A percentile compares a stretch with the other conserved stretches of the same genome.
Evolutionary conservation across 2,888 invertebrate species (phyloP).

Genomic region (Clostera curtula): DNA sequence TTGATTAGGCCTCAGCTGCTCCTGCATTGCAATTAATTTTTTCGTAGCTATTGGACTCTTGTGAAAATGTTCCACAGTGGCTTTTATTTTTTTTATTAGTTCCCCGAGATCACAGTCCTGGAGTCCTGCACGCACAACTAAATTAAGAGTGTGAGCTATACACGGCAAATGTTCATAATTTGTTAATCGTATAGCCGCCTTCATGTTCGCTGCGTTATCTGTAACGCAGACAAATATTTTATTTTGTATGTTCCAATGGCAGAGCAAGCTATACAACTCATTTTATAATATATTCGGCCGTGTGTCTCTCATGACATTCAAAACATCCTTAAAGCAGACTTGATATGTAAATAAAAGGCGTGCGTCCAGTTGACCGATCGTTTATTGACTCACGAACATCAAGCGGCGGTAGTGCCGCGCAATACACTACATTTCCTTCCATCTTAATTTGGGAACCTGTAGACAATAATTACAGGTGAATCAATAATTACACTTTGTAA

Average conservation of each 20-base stretch:
- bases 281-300: slow-evolving; percentile 17
- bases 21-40: slow-evolving; percentile 17
- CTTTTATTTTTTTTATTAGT: slow-evolving; percentile 22
- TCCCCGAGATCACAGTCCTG: slow-evolving; percentile 13
- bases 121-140: slow-evolving; percentile 22
- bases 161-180: slow-evolving; percentile 23
- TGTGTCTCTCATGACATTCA: slow-evolving; percentile 17
- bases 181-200: slow-evolving; percentile 21
- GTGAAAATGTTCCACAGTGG: slow-evolving; percentile 22
- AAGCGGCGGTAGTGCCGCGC: no score
- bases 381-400: no score
- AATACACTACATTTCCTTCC: no score
- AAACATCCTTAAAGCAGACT: slow-evolving; percentile 15
- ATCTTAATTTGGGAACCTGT: no score
- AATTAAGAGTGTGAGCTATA: slow-evolving; percentile 21
- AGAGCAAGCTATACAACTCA: slow-evolving; percentile 12
- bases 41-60: slow-evolving; percentile 19
- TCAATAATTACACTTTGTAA: no score
- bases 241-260: slow-evolving; percentile 7
- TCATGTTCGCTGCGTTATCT: slow-evolving; percentile 26
- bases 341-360: no score
- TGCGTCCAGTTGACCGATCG: no score
- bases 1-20: slow-evolving; percentile 8
- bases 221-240: slow-evolving; percentile 16
- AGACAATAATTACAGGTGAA: no score